Percentiles rank a stretch among this genome's conserved stretches.
Conservation (phyloP, 2,888 invertebrate species). For the Neoscelio sp. region DNA sequence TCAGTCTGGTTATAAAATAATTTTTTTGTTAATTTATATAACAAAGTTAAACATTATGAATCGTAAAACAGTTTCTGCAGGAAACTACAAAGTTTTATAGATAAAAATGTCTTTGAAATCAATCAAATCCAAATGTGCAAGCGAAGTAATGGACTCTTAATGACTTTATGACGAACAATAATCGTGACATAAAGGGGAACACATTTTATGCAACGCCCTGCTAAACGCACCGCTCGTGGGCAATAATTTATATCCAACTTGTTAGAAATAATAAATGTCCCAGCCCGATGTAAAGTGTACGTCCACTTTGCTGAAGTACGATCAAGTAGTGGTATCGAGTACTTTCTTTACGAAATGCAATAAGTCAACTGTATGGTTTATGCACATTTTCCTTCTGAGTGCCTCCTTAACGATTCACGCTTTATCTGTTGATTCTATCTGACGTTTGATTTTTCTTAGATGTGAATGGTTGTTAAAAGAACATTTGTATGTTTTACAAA, state of each 20-base stretch:
- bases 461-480: too few species aligned
- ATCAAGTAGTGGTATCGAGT: background rate
- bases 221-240: background rate
- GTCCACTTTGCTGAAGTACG: background rate
- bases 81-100: too few species aligned
- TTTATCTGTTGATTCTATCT: constrained; percentile 32
- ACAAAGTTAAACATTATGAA: too few species aligned
- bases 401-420: constrained; percentile 10
- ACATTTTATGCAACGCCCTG: constrained; percentile 28
- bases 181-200: constrained; percentile 35
- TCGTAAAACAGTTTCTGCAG: too few species aligned
- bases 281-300: constrained; percentile 24
- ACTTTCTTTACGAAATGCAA: constrained; percentile 34
- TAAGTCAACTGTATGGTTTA: constrained; percentile 8
- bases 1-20: too few species aligned
- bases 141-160: too few species aligned
- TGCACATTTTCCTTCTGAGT: constrained; percentile 32
- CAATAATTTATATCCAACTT: constrained; percentile 46
- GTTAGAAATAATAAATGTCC: constrained; percentile 51
- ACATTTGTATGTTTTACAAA: too few species aligned
- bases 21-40: too few species aligned
- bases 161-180: constrained; percentile 48
- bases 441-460: constrained; percentile 16
- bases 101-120: too few species aligned
- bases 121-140: too few species aligned